Evolutionary conservation across 1,140 invertebrate genomes (phyloP), one percentile per base, ranked within the genome.

Genomic region (Eupristina koningsbergeri): DNA sequence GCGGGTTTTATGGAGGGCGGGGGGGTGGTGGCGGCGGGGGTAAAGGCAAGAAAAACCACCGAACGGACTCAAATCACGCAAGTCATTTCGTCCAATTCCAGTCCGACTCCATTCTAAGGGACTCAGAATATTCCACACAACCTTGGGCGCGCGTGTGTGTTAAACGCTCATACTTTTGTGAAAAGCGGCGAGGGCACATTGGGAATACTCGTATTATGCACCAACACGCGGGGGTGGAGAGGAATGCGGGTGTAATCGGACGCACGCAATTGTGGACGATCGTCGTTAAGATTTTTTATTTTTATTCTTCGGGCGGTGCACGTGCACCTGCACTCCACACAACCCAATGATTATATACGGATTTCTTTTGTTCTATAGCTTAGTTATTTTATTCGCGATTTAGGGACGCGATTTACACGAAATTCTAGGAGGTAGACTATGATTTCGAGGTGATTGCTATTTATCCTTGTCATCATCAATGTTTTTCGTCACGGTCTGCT

Each of bases 11-110:
- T n/a, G n/a, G n/a, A n/a, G n/a, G n/a, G n/a, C n/a, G n/a, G n/a
- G n/a, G n/a, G n/a, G n/a, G n/a, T n/a, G n/a, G n/a, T n/a, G n/a
- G n/a, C n/a, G n/a, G n/a, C n/a, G n/a, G n/a, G n/a, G n/a, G n/a
- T 36, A 75, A 77, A 47, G 26, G n/a, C 11, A 67, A 78, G 80
- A 80, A 78, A 75, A 79, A 36, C 77, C 29, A 69, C 79, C 85
- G 87, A 87, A 87, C 86, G 80, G 85, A 86, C 86, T 86, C 17
- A 53, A 86, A 87, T 86, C 86, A 89, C 87, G 87, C 86, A 85
- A 88, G 84, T 89, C 83, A 87, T 87, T 89, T 61, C 85, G 64
- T 36, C 80, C 84, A 86, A 87, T 88, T 87, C 83, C 83, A 87
- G 86, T 88, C 77, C 81, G 80, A 53, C 74, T 71, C 36, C 34